Evolutionary conservation across 2,113 vertebrate genomes (phyloP), one percentile per base, ranked within the genome.

Genomic region (Ophthalmotilapia sp.): DNA sequence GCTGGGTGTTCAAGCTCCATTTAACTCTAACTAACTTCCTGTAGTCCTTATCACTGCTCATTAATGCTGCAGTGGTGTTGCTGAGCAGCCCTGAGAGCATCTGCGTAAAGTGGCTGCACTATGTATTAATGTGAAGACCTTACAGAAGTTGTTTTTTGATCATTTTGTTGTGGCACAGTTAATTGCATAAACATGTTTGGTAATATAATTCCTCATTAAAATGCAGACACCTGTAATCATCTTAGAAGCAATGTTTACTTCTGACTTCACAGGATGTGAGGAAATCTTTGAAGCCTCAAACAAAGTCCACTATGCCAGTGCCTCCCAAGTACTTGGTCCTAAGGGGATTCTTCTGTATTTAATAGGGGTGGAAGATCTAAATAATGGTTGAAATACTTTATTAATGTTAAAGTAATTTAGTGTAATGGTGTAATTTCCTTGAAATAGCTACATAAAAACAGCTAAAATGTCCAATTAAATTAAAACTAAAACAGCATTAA

Each of bases 1-100:
- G 94, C 92, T 94, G 86, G 87, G 90, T 92, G 89, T 97, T 96
- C 93, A 94, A 90, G 95, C 91, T 94, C 96, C 95, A 95, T 96
- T 96, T 94, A 96, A 90, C 93, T 92, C 85, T 86, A 93, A 95
- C 94, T 93, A 94, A 94, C 89, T 94, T 88, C 86, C 86, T 88
- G 91, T 90, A 90, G 93, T 95, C 95, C 95, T 96, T 94, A 96
- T 92, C 15, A 42, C 89, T 88, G 79, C 83, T 94, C 93, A 93
- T 91, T 94, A 94, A 92, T 89, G 88, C 89, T 91, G 90, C 85
- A 62, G 86, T 86, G 83, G 84, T 90, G 80, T 83, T 79, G 85
- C 88, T 29, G 88, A 85, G 81, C 51, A 49, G 82, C 80, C 82
- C 84, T 23, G 80, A 45, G 89, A 90, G 89, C 80, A 84, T 87